Percentiles rank a stretch among this genome's conserved stretches.
These are phyloP conservation scores for Musca vetustissima DNA, from an alignment of 1,140 invertebrate species.

Conservation along the genomic window DNA sequence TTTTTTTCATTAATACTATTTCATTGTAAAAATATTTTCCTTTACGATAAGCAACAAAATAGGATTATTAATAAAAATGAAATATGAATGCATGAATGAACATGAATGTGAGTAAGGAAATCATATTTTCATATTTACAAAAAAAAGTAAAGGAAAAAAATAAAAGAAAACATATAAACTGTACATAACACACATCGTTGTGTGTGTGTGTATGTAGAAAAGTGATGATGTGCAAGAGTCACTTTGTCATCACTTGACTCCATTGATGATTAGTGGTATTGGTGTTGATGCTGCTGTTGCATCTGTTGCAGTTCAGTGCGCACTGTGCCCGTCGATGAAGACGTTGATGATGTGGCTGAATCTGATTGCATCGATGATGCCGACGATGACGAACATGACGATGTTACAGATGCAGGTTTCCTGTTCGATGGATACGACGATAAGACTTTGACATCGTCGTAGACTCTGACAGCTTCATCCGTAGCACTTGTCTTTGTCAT, in stretches of 20 bases:
- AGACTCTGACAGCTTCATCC: constrained; percentile 33
- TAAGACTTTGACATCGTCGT: neutral
- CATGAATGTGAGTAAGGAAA: too few relatives aligned
- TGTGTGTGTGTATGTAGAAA: too few relatives aligned
- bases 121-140: too few relatives aligned
- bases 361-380: constrained; percentile 26
- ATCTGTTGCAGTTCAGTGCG: constrained; percentile 50
- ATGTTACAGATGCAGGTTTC: constrained; percentile 26
- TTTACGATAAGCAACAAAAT: too few relatives aligned
- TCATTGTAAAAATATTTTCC: too few relatives aligned
- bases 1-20: too few relatives aligned
- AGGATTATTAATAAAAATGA: too few relatives aligned
- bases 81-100: too few relatives aligned
- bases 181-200: too few relatives aligned
- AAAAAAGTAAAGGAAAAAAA: too few relatives aligned
- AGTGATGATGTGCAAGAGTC: neutral
- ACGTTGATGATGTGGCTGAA: constrained; percentile 27
- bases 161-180: too few relatives aligned
- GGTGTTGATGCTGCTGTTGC: constrained; percentile 25
- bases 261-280: constrained; percentile 5
- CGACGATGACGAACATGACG: constrained; percentile 24
- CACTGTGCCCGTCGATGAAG: constrained; percentile 51
- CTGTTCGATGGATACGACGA: constrained; percentile 11
- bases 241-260: constrained; percentile 15
- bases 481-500: constrained; percentile 30